phyloP scores from a whole-genome alignment of 2,888 invertebrate genomes.

The Zhuqinia jingwanae region DNA sequence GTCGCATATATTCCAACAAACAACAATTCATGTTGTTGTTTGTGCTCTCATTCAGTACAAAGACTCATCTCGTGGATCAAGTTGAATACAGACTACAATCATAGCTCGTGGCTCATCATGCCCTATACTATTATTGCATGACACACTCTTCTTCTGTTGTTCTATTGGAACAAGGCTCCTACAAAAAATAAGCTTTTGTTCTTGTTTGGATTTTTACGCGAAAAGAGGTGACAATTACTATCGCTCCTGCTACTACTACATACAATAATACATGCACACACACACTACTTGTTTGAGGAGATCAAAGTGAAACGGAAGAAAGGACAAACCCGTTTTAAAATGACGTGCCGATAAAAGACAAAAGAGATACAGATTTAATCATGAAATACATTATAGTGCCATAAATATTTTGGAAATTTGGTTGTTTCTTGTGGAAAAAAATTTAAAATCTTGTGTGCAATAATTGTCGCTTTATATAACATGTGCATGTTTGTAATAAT shows the following conservation, averaged over 20 bases:
- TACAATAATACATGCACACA: slow-evolving; percentile 17
- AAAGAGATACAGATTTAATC: not conserved
- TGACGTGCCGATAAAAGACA: not conserved
- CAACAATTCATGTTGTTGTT: not conserved
- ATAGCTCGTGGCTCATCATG: slow-evolving; percentile 33
- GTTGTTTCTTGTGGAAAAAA: slow-evolving; percentile 10
- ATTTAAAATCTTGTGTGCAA: not conserved
- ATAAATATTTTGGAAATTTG: not conserved
- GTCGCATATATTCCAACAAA: slow-evolving; percentile 43
- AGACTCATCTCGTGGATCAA: slow-evolving; percentile 52
- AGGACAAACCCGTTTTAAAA: too few species aligned
- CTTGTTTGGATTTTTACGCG: slow-evolving; percentile 7
- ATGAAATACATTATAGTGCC: not conserved
- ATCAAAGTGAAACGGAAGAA: not conserved
- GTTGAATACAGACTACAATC: slow-evolving; percentile 45
- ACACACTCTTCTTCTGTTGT: not conserved
- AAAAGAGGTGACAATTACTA: slow-evolving; percentile 48
- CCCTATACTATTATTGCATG: too few species aligned
- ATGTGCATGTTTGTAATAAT: not conserved
- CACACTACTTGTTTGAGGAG: too few species aligned
- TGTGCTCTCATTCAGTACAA: slow-evolving; percentile 54
- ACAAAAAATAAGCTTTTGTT: not conserved
- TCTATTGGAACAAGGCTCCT: not conserved
- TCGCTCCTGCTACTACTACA: not conserved
- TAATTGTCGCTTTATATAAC: not conserved